These are phyloP conservation scores for Numida meleagris DNA, from an alignment of 2,113 vertebrate genomes.

Conservation along the genomic window DNA sequence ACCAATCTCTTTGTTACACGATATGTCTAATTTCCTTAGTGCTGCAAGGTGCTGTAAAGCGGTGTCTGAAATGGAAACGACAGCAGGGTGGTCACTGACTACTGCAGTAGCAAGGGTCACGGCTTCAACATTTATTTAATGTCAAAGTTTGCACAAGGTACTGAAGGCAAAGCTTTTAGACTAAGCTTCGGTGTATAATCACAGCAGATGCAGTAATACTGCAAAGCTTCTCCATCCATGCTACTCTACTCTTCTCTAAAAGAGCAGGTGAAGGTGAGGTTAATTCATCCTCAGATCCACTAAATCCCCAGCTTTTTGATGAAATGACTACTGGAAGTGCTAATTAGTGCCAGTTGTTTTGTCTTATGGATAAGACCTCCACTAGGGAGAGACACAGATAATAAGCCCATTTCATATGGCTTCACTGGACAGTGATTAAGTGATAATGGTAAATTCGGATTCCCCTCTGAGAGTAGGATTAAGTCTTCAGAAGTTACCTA, in stretches of 20 bases:
- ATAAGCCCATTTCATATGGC: neutral
- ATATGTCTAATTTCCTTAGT: conserved; percentile 83
- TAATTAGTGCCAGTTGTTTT: neutral
- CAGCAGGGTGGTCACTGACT: neutral
- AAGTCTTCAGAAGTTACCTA: neutral
- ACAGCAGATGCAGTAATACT: conserved; percentile 1
- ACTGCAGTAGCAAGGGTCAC: neutral
- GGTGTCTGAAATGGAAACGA: conserved; percentile 70
- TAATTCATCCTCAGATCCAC: conserved; percentile 2
- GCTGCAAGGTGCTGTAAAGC: conserved; percentile 76
- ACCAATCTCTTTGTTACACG: conserved; percentile 82
- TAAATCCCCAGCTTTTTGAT: neutral
- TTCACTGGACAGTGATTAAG: neutral
- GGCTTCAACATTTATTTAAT: neutral
- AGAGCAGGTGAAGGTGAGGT: conserved; percentile 53
- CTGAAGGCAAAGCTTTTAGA: conserved; percentile 27
- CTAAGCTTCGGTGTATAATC: conserved; percentile 24
- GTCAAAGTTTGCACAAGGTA: conserved; percentile 18
- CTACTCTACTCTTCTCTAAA: neutral
- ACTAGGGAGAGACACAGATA: conserved; percentile 6
- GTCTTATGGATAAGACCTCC: neutral
- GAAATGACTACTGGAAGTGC: neutral
- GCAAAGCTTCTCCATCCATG: neutral
- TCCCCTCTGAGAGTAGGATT: neutral
- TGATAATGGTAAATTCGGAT: neutral